These are phyloP conservation scores for Trichomycterus rosablanca DNA, from an alignment of 2,113 vertebrate genomes.

Conservation along the genomic window DNA sequence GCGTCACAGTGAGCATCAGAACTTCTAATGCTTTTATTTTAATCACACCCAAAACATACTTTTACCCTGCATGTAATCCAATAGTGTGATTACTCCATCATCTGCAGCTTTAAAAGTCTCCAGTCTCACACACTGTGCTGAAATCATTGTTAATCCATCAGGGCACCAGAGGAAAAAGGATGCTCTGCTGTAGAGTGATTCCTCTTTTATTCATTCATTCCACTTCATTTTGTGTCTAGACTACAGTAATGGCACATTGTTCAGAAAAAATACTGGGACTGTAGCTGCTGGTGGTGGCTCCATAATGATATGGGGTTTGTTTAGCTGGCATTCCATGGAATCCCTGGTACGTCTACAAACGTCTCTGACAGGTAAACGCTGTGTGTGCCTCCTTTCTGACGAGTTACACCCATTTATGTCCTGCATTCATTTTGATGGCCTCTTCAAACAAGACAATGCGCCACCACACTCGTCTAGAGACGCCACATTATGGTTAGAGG, in stretches of 20 bases:
- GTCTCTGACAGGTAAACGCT: too few species aligned
- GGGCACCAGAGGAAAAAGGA: conserved; percentile 20
- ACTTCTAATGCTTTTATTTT: conserved; percentile 11
- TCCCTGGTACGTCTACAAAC: too few species aligned
- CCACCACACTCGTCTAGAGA: too few species aligned
- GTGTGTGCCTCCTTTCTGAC: too few species aligned
- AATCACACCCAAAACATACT: conserved; percentile 23
- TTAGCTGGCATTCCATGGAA: too few species aligned
- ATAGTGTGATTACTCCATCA: conserved; percentile 18
- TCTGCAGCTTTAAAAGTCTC: conserved; percentile 21
- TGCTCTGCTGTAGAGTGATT: not conserved
- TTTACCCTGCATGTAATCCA: not conserved
- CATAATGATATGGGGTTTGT: too few species aligned
- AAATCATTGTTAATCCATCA: conserved; percentile 21
- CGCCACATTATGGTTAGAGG: too few species aligned
- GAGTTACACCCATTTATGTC: too few species aligned
- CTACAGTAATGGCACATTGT: not conserved
- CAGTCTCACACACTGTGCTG: conserved; percentile 11
- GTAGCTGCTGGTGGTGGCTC: too few species aligned
- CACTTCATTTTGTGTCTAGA: not conserved
- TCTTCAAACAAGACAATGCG: too few species aligned
- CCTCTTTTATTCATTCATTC: not conserved
- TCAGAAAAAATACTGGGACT: too few species aligned
- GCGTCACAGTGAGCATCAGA: conserved; percentile 1
- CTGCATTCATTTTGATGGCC: too few species aligned